Conservation (phyloP, 1,140 invertebrate species). For the Hyles euphorbiae region DNA sequence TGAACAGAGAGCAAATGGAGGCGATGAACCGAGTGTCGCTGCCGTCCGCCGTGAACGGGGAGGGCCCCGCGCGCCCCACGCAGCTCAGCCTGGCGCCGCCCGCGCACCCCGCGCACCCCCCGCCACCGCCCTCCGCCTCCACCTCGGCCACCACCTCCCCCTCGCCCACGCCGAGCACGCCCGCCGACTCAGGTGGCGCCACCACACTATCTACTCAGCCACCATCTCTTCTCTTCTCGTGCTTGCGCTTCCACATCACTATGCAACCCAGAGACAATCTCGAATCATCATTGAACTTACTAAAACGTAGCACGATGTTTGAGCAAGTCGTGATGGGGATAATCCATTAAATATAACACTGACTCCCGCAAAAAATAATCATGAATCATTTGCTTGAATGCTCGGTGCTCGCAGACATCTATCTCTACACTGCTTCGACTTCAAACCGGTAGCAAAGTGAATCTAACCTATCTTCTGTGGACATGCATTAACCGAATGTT, state of each 20-base stretch:
- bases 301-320: too few species aligned
- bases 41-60: conserved; percentile 21
- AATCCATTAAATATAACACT: too few species aligned
- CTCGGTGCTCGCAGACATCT: background rate
- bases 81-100: conserved; percentile 66
- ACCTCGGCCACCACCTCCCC: conserved; percentile 59
- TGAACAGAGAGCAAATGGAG: conserved; percentile 75
- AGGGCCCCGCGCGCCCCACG: conserved; percentile 46
- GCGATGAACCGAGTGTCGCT: conserved; percentile 68
- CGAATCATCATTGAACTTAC: too few species aligned
- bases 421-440: conserved; percentile 7
- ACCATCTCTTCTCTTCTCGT: conserved; percentile 15
- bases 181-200: conserved; percentile 69
- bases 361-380: too few species aligned
- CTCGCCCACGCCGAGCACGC: conserved; percentile 69
- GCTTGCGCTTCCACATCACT: background rate
- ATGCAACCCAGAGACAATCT: too few species aligned
- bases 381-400: background rate
- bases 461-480: conserved; percentile 47
- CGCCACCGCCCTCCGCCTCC: conserved; percentile 26
- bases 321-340: too few species aligned
- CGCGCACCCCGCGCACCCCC: conserved; percentile 11
- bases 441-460: conserved; percentile 33
- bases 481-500: conserved; percentile 55
- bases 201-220: conserved; percentile 28